Evolutionary conservation across 2,888 invertebrate species (phyloP), one percentile per base, ranked within the genome.

Genomic region (Atrina japonica): DNA sequence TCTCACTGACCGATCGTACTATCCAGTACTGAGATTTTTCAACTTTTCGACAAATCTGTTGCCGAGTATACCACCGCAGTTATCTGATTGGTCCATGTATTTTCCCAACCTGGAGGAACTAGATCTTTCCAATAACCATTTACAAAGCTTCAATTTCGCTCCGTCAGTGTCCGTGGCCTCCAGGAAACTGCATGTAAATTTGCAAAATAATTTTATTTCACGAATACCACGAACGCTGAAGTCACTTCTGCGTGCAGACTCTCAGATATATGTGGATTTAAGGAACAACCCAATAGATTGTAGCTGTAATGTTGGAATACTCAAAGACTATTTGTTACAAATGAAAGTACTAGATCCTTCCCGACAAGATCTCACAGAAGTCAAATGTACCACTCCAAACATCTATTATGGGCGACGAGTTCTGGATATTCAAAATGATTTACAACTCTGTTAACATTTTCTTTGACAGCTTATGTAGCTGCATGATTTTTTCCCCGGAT

Each of bases 251-350:
- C 30, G 40, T 35, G 47, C 43, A 49, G 11, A 30, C n/a, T 35
- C 49, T 18, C 30, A 18, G 6, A 30, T 49, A 9, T 30, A 49
- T 21, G 29, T 61, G 29, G 61, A 61, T 49, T 21, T 61, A 30
- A 18, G 61, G 16, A 30, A 61, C 29, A 61, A 61, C 9, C 61
- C 61, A 18, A 61, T 61, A n/a, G 50, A 61, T 27, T 61, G 61
- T 30, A 27, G 49, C 27, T 61, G 56, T 23, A 40, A 40, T 21
- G 56, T 40, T 40, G 56, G 6, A 23, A 56, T 23, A 56, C 56
- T 56, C 5, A 40, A 40, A 3, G 1, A 35, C 23, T 56, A 56
- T 21, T 35, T 56, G 3, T 3, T 23, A 11, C 1, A 11, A 11
- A 23, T 56, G 18, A 23, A 23, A 11, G 35, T 14, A 40, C 23